Percentiles rank a stretch among this genome's conserved stretches.
Conservation (phyloP, 2,888 invertebrate species). For the Polydrusus cervinus region DNA sequence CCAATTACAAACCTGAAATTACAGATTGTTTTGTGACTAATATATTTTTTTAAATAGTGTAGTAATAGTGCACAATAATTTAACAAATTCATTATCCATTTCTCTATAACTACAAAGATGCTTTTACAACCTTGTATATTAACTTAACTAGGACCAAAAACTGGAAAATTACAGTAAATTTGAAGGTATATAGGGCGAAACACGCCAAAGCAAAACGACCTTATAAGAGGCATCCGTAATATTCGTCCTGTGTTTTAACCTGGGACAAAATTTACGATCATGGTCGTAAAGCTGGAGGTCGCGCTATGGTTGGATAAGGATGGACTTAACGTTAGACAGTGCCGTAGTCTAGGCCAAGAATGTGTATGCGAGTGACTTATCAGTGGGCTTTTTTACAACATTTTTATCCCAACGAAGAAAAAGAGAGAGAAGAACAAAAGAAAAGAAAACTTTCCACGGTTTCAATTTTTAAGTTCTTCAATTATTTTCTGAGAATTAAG, state of each 20-base stretch:
- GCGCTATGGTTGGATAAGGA: slow-evolving; percentile 32
- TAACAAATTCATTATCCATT: no score
- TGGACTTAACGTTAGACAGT: slow-evolving; percentile 22
- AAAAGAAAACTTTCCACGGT: no score
- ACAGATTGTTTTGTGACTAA: slow-evolving; percentile 38
- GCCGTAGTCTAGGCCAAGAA: not conserved
- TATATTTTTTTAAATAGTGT: no score
- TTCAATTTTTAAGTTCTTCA: no score
- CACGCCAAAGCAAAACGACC: slow-evolving; percentile 6
- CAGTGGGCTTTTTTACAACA: no score
- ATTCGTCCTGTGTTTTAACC: slow-evolving; percentile 32
- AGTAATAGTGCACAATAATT: no score
- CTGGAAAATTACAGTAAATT: slow-evolving; percentile 11
- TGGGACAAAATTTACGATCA: slow-evolving; percentile 31
- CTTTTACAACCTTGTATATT: slow-evolving; percentile 8
- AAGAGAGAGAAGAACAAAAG: no score
- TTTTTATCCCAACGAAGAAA: no score
- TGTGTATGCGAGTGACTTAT: no score
- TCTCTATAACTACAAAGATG: no score
- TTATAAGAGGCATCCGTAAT: slow-evolving; percentile 37
- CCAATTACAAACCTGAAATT: slow-evolving; percentile 81
- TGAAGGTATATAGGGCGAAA: not conserved
- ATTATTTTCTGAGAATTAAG: no score
- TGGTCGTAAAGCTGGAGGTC: slow-evolving; percentile 39
- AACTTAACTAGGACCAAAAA: slow-evolving; percentile 1